These are phyloP conservation scores for Lerema accius DNA, from an alignment of 1,140 invertebrate genomes.

Conservation along the genomic window DNA sequence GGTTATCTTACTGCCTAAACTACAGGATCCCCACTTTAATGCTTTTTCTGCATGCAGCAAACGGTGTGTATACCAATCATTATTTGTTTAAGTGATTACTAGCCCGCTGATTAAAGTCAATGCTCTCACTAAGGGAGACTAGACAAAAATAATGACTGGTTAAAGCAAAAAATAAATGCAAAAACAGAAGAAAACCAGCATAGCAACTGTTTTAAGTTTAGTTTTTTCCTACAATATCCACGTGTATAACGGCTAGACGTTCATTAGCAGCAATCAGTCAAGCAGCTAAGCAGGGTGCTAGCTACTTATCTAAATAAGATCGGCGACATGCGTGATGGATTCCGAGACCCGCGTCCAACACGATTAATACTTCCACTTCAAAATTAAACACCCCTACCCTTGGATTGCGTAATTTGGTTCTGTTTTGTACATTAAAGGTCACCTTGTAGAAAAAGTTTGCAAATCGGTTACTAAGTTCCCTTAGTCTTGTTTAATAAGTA, in stretches of 20 bases:
- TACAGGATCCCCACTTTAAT: too few relatives aligned
- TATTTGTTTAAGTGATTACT: too few relatives aligned
- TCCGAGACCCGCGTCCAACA: conserved; percentile 56
- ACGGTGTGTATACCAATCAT: too few relatives aligned
- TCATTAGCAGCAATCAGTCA: conserved; percentile 77
- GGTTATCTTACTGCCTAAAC: too few relatives aligned
- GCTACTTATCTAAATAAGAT: conserved; percentile 77
- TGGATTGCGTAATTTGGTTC: conserved; percentile 1
- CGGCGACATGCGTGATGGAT: conserved; percentile 73
- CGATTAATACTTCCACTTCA: conserved; percentile 24
- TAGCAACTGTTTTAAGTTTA: too few relatives aligned
- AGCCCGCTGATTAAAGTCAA: too few relatives aligned
- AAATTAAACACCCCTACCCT: conserved; percentile 24
- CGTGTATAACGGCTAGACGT: conserved; percentile 54
- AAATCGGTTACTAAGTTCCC: neutral
- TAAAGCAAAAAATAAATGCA: too few relatives aligned
- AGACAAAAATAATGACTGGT: too few relatives aligned
- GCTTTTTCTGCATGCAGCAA: too few relatives aligned
- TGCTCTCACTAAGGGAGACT: too few relatives aligned
- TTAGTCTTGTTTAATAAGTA: too few relatives aligned
- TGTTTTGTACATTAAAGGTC: neutral
- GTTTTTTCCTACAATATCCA: neutral
- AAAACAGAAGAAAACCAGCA: too few relatives aligned
- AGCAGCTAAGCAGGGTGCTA: conserved; percentile 64
- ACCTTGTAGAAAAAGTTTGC: neutral